phyloP scores from a whole-genome alignment of 2,797 vertebrate species.

The Strix occidentalis region DNA sequence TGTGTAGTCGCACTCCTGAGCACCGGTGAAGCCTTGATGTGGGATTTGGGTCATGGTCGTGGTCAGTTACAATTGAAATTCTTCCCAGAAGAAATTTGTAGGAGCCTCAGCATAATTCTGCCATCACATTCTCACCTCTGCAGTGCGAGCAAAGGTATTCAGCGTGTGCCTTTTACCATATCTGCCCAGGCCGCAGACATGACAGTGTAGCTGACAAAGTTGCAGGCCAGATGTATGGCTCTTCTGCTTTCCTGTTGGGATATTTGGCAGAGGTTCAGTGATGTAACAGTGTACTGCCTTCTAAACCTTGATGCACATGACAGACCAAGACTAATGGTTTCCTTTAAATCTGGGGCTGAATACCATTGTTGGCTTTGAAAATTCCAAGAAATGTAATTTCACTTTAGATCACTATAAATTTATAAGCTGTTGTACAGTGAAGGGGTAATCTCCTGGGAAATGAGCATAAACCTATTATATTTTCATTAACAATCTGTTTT shows the following conservation, averaged over 20 bases:
- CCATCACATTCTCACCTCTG: slow-evolving; percentile 49
- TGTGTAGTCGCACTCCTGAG: slow-evolving; percentile 2
- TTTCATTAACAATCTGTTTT: slow-evolving; percentile 75
- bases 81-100: slow-evolving; percentile 29
- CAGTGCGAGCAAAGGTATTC: rapidly evolving
- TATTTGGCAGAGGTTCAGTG: slow-evolving; percentile 58
- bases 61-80: slow-evolving; percentile 10
- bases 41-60: slow-evolving; percentile 6
- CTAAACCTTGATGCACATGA: slow-evolving; percentile 72
- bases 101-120: neutral
- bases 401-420: slow-evolving; percentile 74
- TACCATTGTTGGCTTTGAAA: slow-evolving; percentile 68
- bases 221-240: slow-evolving; percentile 53
- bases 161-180: neutral
- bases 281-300: slow-evolving; percentile 49
- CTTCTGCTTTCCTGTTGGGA: slow-evolving; percentile 42
- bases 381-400: slow-evolving; percentile 73
- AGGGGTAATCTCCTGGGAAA: slow-evolving; percentile 69
- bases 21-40: slow-evolving; percentile 25
- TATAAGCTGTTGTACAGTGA: slow-evolving; percentile 70
- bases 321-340: slow-evolving; percentile 75
- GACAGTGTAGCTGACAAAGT: slow-evolving; percentile 23
- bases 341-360: slow-evolving; percentile 71
- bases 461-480: slow-evolving; percentile 63
- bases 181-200: neutral